Conservation (phyloP, 2,797 vertebrate genomes). For the Myripristis murdjan region DNA sequence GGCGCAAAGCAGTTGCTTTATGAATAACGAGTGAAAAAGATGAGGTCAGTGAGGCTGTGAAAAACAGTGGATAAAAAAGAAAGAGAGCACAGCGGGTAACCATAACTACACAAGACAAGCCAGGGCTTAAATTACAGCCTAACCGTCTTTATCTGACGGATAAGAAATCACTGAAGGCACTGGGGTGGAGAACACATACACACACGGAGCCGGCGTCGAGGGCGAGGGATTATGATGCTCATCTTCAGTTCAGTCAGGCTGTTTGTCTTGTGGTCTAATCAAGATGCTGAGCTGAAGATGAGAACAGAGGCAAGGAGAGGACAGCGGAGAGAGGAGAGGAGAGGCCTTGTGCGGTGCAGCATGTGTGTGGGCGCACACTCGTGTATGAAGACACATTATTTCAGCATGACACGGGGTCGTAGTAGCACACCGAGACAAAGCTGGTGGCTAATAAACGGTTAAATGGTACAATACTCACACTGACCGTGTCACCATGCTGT, state of each 20-base stretch:
- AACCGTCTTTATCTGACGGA: slow-evolving; percentile 37
- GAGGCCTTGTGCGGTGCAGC: neutral
- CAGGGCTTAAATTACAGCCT: slow-evolving; percentile 23
- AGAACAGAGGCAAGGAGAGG: slow-evolving; percentile 36
- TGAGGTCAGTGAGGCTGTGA: neutral
- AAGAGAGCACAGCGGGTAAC: neutral
- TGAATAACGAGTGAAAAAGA: neutral
- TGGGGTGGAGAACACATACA: slow-evolving; percentile 29
- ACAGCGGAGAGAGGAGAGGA: slow-evolving; percentile 30
- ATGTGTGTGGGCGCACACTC: too few relatives aligned
- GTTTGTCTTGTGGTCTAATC: slow-evolving; percentile 58
- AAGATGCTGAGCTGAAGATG: slow-evolving; percentile 55
- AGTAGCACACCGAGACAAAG: slow-evolving; percentile 49
- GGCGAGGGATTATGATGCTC: slow-evolving; percentile 52
- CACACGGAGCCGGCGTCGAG: slow-evolving; percentile 21
- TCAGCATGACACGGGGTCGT: slow-evolving; percentile 44
- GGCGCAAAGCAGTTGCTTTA: too few relatives aligned
- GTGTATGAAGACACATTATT: slow-evolving; percentile 11
- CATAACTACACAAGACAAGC: slow-evolving; percentile 13
- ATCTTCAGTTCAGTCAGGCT: slow-evolving; percentile 53
- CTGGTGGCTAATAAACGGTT: slow-evolving; percentile 37
- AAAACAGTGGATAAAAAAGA: slow-evolving; percentile 5
- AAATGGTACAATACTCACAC: slow-evolving; percentile 43
- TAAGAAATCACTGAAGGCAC: slow-evolving; percentile 38
- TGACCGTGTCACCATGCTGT: slow-evolving; percentile 46